These are phyloP conservation scores for Lanius ludovicianus DNA, from an alignment of 2,113 vertebrate species.

Conservation along the genomic window DNA sequence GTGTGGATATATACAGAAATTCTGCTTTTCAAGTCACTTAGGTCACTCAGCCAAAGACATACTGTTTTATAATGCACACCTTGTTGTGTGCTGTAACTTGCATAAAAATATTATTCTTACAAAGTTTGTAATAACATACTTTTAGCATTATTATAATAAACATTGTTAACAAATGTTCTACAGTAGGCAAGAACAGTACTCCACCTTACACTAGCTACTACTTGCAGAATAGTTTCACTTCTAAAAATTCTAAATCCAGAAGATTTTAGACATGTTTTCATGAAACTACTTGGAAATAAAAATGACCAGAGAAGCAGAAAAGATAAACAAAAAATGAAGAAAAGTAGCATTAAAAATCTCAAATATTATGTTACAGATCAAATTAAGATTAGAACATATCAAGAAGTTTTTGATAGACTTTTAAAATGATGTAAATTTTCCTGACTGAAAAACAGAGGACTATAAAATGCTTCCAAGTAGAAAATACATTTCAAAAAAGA, in stretches of 20 bases:
- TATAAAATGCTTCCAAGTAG: neutral
- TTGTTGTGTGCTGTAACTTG: slow-evolving; percentile 60
- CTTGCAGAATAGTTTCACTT: slow-evolving; percentile 55
- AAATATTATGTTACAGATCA: neutral
- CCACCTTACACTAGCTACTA: slow-evolving; percentile 7
- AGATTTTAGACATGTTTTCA: slow-evolving; percentile 24
- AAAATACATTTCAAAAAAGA: neutral
- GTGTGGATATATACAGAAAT: slow-evolving; percentile 44
- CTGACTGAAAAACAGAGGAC: neutral
- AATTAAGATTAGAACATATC: neutral
- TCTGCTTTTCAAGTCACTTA: slow-evolving; percentile 33
- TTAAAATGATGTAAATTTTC: neutral
- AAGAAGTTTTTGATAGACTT: neutral
- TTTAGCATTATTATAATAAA: slow-evolving; percentile 73
- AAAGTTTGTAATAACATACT: slow-evolving; percentile 66
- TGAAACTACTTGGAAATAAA: neutral
- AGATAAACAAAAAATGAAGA: neutral
- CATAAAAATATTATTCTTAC: slow-evolving; percentile 65
- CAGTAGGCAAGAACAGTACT: neutral
- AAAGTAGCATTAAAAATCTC: neutral
- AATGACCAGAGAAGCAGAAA: neutral
- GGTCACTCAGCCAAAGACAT: neutral
- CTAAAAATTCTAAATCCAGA: slow-evolving; percentile 31
- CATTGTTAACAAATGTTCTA: slow-evolving; percentile 62
- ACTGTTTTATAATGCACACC: slow-evolving; percentile 43